Evolutionary conservation across 2,888 invertebrate genomes (phyloP), one percentile per base, ranked within the genome.

Genomic region (Drosophila mercatorum): DNA sequence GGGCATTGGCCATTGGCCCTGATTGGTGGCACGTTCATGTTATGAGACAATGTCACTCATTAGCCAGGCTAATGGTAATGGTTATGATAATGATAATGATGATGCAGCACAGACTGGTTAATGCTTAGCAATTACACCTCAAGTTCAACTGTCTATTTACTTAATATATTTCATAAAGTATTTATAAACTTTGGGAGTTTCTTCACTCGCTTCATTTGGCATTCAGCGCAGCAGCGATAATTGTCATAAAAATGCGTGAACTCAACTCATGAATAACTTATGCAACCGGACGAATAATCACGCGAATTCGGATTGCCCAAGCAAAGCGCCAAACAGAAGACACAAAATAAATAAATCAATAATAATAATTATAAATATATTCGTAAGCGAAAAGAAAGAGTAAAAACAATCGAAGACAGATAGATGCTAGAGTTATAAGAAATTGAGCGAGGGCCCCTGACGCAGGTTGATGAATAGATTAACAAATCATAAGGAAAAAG

Each of bases 1-100:
- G 69, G 60, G 47, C 75, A 76, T 76, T 81, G 79, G 70, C 74
- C 75, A 76, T 76, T 81, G 79, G 70, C 75, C 71, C 61, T 72
- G 75, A 70, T 75, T 47, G 64, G 52, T 36, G 22, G 55, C 57
- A 65, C 68, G 71, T 62, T 64, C 31, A 34, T 36, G 47, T 10
- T 10, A n/a, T 22, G 28, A 17, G 78, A 51, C 73, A 63, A 65
- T 70, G 78, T 66, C 66, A n/a, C 47, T 69, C 52, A 64, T 62
- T 58, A 64, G 44, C 38, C 12, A 26, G 31, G 26, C 26, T 55
- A 71, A 67, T 71, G 63, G 34, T 46, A 41, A 64, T 69, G 52
- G 10, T 47, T 43, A 61, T 71, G 46, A 10, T 56, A 44, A 60
- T 60, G 58, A 43, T 36, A 49, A 58, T 61, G 44, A 58, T 61